A percentile compares a stretch with the other conserved stretches of the same genome.
phyloP scores from a whole-genome alignment of 2,113 vertebrate species.

The Nibea albiflora region DNA sequence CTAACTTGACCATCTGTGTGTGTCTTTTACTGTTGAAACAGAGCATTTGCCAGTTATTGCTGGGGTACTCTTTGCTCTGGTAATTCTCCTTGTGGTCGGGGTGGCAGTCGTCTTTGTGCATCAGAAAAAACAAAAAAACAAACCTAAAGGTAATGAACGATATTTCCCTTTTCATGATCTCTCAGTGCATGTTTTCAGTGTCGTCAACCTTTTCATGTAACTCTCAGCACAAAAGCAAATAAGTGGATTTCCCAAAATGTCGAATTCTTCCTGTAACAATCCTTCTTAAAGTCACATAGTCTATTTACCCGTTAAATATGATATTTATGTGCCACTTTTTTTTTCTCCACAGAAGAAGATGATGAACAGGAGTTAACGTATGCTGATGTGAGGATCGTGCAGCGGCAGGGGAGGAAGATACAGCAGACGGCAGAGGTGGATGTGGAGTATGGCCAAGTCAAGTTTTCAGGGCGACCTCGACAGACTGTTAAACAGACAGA shows the following conservation, averaged over 20 bases:
- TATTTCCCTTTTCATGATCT: neutral
- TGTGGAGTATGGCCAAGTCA: slow-evolving; percentile 74
- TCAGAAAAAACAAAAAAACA: slow-evolving; percentile 46
- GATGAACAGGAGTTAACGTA: slow-evolving; percentile 57
- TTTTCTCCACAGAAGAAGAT: slow-evolving; percentile 22
- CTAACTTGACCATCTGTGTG: neutral
- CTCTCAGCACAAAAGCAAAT: neutral
- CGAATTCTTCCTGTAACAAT: neutral
- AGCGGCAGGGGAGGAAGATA: neutral
- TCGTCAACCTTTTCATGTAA: too few species aligned
- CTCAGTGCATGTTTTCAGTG: neutral
- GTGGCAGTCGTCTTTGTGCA: slow-evolving; percentile 21
- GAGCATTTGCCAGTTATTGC: accelerated
- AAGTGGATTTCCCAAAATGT: neutral
- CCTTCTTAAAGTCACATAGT: neutral
- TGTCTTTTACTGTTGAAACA: slow-evolving; percentile 8
- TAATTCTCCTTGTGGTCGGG: slow-evolving; percentile 32
- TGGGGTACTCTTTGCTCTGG: slow-evolving; percentile 43
- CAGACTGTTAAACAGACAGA: neutral
- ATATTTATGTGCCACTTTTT: neutral
- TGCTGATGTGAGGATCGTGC: slow-evolving; percentile 24
- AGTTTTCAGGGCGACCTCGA: slow-evolving; percentile 27
- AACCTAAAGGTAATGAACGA: slow-evolving; percentile 38
- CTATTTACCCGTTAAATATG: neutral
- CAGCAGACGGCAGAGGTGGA: neutral